phyloP scores from a whole-genome alignment of 2,797 vertebrate genomes.

The Gallinago nigripennis region DNA sequence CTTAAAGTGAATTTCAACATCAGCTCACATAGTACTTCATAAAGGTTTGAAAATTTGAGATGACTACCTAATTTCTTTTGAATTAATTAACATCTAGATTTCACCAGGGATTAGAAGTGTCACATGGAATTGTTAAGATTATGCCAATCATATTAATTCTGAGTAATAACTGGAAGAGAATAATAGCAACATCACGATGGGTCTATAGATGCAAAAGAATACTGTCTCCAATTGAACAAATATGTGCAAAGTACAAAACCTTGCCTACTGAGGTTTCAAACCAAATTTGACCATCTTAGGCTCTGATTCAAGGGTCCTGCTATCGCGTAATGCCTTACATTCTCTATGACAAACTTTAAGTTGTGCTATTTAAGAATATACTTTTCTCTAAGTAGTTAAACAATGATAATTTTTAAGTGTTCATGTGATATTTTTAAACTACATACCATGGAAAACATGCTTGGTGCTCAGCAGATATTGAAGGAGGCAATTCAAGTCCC shows the following conservation, averaged over 20 bases:
- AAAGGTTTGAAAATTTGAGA: neutral
- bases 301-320: neutral
- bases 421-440: neutral
- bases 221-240: neutral
- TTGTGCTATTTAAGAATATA: neutral
- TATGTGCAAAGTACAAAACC: neutral
- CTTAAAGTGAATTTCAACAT: neutral
- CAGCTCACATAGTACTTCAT: neutral
- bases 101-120: neutral
- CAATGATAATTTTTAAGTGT: neutral
- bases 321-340: neutral
- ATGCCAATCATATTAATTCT: neutral
- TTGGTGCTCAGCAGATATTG: neutral
- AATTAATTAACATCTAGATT: neutral
- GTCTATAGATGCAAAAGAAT: neutral
- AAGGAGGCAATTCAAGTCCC: neutral
- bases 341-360: too few relatives aligned
- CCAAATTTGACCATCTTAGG: neutral
- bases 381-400: neutral
- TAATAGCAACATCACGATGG: neutral
- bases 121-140: neutral
- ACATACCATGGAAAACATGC: neutral
- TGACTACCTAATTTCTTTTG: neutral
- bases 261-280: neutral
- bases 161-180: neutral